Evolutionary conservation across 1,140 invertebrate species (phyloP).

Genomic region (Drosophila lini): DNA sequence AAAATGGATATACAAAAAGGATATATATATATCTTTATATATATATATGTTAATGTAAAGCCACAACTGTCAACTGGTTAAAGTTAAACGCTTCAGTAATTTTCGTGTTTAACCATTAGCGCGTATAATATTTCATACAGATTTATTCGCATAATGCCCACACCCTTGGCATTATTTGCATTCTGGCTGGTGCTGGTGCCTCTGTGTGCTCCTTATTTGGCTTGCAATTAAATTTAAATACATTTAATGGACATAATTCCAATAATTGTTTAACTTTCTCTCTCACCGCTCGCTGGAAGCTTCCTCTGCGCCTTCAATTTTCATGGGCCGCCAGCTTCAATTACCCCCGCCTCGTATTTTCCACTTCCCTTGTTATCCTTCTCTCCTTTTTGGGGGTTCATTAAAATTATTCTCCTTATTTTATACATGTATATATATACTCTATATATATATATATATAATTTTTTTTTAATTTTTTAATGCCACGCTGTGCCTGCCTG

Average conservation of each 20-base stretch:
- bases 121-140: slow-evolving; percentile 32
- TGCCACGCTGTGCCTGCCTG: slow-evolving; percentile 17
- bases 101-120: slow-evolving; percentile 41
- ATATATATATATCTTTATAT: neutral
- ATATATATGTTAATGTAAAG: neutral
- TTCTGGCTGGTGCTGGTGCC: neutral
- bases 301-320: slow-evolving; percentile 23
- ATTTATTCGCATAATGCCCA: slow-evolving; percentile 17
- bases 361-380: neutral
- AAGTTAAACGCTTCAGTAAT: slow-evolving; percentile 6
- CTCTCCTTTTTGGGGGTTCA: slow-evolving; percentile 40
- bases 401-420: slow-evolving; percentile 59
- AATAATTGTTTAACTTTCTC: slow-evolving; percentile 52
- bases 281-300: neutral
- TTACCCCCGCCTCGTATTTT: slow-evolving; percentile 7
- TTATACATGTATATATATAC: neutral
- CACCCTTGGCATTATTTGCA: slow-evolving; percentile 3
- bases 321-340: slow-evolving; percentile 48
- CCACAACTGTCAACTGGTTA: slow-evolving; percentile 32
- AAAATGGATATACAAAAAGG: too few species aligned
- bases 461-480: slow-evolving; percentile 10
- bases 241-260: slow-evolving; percentile 43
- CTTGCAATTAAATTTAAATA: slow-evolving; percentile 45
- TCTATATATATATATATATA: neutral
- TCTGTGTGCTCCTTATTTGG: neutral